Conservation (phyloP, 1,140 invertebrate genomes). For the Dreissena polymorpha region DNA sequence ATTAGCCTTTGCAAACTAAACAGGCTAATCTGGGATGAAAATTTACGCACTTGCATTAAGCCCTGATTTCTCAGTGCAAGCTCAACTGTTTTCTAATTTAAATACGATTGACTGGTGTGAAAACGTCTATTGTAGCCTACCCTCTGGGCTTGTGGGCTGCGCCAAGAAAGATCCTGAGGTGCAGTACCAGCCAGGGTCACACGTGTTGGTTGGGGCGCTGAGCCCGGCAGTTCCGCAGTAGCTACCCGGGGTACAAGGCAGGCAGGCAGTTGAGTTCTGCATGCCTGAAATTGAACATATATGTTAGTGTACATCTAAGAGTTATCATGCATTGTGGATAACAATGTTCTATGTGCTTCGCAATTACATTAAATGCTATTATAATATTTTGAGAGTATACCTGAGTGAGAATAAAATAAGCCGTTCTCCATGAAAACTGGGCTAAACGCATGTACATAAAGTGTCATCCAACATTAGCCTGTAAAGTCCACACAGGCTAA, state of each 20-base stretch:
- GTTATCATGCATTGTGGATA: not conserved
- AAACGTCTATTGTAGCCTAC: constrained; percentile 45
- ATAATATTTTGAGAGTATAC: too few relatives aligned
- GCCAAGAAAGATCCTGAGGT: constrained; percentile 67
- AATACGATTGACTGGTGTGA: not conserved
- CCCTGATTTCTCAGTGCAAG: too few relatives aligned
- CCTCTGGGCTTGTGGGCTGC: constrained; percentile 71
- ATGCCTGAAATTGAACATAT: constrained; percentile 56
- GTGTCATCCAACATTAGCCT: too few relatives aligned
- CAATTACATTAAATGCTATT: not conserved
- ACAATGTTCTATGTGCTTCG: not conserved
- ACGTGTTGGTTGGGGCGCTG: constrained; percentile 66
- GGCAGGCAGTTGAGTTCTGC: constrained; percentile 67
- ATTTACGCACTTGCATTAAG: too few relatives aligned
- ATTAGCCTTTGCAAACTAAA: too few relatives aligned
- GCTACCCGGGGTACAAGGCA: constrained; percentile 70
- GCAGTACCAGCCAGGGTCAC: constrained; percentile 77
- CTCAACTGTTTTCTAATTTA: too few relatives aligned
- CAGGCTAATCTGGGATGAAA: too few relatives aligned
- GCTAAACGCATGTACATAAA: too few relatives aligned
- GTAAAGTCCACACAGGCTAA: too few relatives aligned
- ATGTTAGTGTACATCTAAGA: not conserved
- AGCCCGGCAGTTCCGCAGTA: constrained; percentile 74
- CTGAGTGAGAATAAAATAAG: too few relatives aligned
- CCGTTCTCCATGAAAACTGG: too few relatives aligned